Percentiles rank a stretch among this genome's conserved stretches.
These are phyloP conservation scores for Equus quagga DNA, from an alignment of 2,113 vertebrate genomes.

Conservation along the genomic window DNA sequence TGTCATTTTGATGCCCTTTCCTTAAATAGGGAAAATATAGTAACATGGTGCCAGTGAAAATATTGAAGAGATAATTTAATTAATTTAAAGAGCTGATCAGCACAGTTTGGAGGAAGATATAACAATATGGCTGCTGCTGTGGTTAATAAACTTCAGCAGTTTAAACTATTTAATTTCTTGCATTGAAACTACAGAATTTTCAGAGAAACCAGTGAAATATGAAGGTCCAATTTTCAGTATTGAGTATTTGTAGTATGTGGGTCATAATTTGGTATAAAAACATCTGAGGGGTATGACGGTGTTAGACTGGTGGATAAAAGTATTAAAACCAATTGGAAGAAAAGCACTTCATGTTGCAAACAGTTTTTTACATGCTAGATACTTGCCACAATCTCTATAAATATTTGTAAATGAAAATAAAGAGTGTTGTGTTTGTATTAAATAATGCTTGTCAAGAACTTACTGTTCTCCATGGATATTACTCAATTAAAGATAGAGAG, in stretches of 20 bases:
- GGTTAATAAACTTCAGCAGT: background rate
- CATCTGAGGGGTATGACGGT: background rate
- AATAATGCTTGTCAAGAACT: background rate
- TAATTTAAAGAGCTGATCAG: background rate
- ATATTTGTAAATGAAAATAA: conserved; percentile 1
- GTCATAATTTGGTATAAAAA: background rate
- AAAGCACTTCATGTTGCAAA: background rate
- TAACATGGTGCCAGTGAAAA: background rate
- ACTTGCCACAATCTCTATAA: background rate
- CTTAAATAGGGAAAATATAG: background rate
- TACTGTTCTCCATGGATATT: background rate
- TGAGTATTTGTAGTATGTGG: background rate
- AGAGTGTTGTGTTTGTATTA: background rate
- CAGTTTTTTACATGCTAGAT: background rate
- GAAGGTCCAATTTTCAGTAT: background rate
- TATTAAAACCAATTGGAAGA: background rate
- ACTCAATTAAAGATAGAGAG: background rate
- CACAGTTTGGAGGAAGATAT: background rate
- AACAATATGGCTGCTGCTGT: background rate
- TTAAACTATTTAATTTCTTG: background rate
- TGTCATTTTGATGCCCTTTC: background rate
- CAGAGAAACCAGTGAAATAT: conserved; percentile 16
- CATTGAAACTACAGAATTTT: background rate
- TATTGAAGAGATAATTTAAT: background rate
- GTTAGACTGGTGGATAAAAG: background rate